Base-by-base conservation (phyloP, 2,113 vertebrate genomes). In the Myotis lucifugus region DNA sequence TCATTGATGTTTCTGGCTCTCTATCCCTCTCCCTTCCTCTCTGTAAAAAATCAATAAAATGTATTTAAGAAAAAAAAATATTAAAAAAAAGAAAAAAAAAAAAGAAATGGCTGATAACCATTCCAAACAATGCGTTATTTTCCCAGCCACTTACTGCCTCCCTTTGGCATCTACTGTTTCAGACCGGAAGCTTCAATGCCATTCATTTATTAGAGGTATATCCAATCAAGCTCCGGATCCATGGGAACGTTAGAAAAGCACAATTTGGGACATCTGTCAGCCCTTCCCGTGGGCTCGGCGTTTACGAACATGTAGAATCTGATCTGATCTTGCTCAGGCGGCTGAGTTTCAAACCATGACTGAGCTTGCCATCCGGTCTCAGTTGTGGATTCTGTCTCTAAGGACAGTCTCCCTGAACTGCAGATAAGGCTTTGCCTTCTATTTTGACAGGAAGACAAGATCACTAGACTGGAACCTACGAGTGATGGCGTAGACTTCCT, bases 401-500 rank as follows among this genome's bases (percentile, higher is more conserved):
- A 87, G 74, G 42, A 37, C 40, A 74, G 69, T 29, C 64, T 27
- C 73, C 13, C 37, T 8, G 42, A 37, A 25, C 50, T 83, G 42
- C 29, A 29, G 46, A 66, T 70, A 90, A 88, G 66, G 73, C 54
- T 84, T 59, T 76, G 25, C 56, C 46, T 95, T 97, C 61, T 70
- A 29, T 70, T 81, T 52, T 61, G 82, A 76, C 21, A 88, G 56
- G 50, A 72, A 94, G 88, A 23, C 23, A 61, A 74, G 56, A 50
- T 32, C 19, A n/a, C 64, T 25, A n/a, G 23, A 48, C 46, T 77
- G 40, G 81, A 59, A 40, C n/a, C 2, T 1, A 34, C 82, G 29
- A 54, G 13, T 7, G 1, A 23, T 46, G 40, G 23, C 5, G 0
- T 32, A 50, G 61, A 70, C 7, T 25, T 70, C 17, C 6, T 19